Evolutionary conservation across 2,797 vertebrate genomes (phyloP), one percentile per base, ranked within the genome.

Genomic region (Tarsius wallacei): DNA sequence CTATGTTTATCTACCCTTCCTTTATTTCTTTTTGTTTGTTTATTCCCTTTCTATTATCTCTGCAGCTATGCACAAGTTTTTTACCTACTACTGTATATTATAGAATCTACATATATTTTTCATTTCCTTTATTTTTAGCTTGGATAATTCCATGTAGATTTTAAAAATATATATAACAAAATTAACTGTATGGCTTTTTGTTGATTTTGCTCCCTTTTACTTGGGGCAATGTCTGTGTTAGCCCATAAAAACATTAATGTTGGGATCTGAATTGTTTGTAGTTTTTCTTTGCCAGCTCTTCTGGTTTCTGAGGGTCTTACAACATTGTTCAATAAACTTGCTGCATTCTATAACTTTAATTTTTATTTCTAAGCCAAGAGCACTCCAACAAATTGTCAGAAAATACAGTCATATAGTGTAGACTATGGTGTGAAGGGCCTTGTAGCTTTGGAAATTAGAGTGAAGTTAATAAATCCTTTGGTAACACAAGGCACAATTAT

Each of bases 301-400:
- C 33, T 88, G 51, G 28, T 82, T 85, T 49, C 59, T 93, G 19
- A 61, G 15, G 21, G 51, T 49, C 10, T 61, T 74, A 64, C 63
- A 70, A 53, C 2, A 76, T 31, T 86, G 15, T 74, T 71, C 33
- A 76, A 91, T 22, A 96, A 91, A 47, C 7, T 14, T 80, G 26
- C 73, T 91, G 53, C 53, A 81, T 76, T 93, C 68, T 47, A 11
- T 80, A 83, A 73, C 53, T 57, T 81, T 66, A 42, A 70, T 55
- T 49, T 68, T 74, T 76, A 94, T 4, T 49, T 94, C 24, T 92
- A 51, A 86, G 47, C 59, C 12, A 90, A 85, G 51, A 82, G 16
- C 7, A 59, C 7, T 53, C 15, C 7, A 92, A 19, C 5, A 84
- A 68, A 51, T 71, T 81, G 31, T 59, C 49, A 66, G 21, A 59